A percentile compares a stretch with the other conserved stretches of the same genome.
phyloP scores from a whole-genome alignment of 2,888 invertebrate genomes.

The Eupithecia abbreviata region DNA sequence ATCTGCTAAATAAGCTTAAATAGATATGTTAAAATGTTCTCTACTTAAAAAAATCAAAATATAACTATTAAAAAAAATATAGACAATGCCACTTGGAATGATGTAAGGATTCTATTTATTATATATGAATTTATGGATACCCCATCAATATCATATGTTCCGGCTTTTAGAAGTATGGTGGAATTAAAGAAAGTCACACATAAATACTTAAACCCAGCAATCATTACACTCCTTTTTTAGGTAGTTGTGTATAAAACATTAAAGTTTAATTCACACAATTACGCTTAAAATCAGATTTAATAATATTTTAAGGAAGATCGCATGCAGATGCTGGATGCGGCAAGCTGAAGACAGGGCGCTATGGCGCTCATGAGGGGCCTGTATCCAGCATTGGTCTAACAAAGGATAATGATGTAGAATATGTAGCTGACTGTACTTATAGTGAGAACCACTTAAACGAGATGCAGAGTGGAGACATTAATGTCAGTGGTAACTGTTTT shows the following conservation, averaged over 20 bases:
- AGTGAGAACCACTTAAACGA: constrained; percentile 37
- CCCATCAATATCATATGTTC: neutral
- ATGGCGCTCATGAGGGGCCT: too few relatives aligned
- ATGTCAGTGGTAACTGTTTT: constrained; percentile 58
- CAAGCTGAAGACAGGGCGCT: too few relatives aligned
- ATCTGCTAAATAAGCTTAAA: neutral
- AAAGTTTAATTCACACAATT: neutral
- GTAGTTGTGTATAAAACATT: neutral
- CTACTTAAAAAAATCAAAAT: neutral
- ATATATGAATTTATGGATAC: too few relatives aligned
- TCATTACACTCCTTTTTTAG: neutral
- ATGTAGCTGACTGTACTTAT: neutral
- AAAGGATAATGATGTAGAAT: neutral
- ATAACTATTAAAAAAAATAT: neutral
- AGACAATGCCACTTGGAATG: neutral
- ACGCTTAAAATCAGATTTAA: neutral
- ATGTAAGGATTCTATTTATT: neutral
- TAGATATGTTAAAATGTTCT: neutral
- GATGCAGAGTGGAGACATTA: constrained; percentile 55
- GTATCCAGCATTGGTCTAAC: too few relatives aligned
- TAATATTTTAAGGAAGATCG: neutral
- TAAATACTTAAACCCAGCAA: neutral
- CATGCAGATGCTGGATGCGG: too few relatives aligned
- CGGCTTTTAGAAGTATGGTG: neutral
- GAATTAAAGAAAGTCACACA: neutral